A percentile compares a stretch with the other conserved stretches of the same genome.
phyloP scores from a whole-genome alignment of 2,888 invertebrate genomes.

The Andrena fulva region DNA sequence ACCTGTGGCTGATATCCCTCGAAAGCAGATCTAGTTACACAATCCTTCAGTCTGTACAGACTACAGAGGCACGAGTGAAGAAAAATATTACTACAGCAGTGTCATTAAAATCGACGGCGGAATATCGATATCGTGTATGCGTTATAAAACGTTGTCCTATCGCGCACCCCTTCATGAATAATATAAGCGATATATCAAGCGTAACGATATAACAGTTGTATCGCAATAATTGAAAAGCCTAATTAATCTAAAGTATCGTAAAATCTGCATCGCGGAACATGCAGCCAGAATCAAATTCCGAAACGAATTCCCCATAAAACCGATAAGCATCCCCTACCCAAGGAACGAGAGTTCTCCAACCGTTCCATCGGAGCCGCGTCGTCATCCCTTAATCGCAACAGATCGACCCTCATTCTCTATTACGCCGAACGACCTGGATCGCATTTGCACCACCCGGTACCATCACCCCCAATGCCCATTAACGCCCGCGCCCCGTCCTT shows the following conservation, averaged over 20 bases:
- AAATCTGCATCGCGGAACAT: neutral
- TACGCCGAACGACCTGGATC: slow-evolving; percentile 38
- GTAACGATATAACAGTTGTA: neutral
- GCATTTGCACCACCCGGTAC: slow-evolving; percentile 37
- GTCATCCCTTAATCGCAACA: slow-evolving; percentile 33
- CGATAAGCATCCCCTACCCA: neutral
- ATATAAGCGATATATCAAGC: neutral
- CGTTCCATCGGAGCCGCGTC: slow-evolving; percentile 11
- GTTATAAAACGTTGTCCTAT: neutral
- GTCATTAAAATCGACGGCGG: neutral
- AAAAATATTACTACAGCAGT: neutral
- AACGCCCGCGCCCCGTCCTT: slow-evolving; percentile 22
- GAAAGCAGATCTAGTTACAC: slow-evolving; percentile 17
- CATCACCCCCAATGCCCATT: slow-evolving; percentile 27
- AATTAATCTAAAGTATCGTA: too few species aligned
- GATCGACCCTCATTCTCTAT: slow-evolving; percentile 44
- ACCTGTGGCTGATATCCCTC: slow-evolving; percentile 30
- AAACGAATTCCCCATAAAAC: neutral
- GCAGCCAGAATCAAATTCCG: neutral
- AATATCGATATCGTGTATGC: neutral
- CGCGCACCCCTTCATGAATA: neutral
- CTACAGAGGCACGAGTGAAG: neutral
- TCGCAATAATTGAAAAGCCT: too few species aligned
- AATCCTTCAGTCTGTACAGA: neutral
- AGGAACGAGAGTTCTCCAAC: too few species aligned